Conservation (phyloP, 2,113 vertebrate genomes). For the Marmota flaviventris region DNA sequence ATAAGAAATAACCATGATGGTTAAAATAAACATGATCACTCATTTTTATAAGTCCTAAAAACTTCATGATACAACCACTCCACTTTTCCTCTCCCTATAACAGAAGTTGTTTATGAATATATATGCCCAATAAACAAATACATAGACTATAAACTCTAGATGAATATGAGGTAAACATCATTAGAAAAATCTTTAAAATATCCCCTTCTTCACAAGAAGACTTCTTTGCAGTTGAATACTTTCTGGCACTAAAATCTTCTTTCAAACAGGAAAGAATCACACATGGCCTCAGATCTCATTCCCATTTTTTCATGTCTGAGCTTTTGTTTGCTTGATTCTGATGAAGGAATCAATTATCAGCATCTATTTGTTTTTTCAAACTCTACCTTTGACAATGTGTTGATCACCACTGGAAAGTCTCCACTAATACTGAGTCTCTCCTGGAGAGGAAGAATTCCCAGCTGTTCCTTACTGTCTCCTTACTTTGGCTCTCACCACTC, state of each 20-base stretch:
- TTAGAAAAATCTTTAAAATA: neutral
- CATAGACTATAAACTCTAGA: neutral
- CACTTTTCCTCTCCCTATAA: neutral
- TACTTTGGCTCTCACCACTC: neutral
- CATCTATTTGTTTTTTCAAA: constrained; percentile 27
- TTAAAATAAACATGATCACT: constrained; percentile 34
- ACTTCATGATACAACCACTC: neutral
- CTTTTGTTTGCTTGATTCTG: constrained; percentile 32
- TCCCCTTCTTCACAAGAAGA: neutral
- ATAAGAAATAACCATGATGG: neutral
- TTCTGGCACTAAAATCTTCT: constrained; percentile 9
- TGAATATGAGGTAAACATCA: neutral
- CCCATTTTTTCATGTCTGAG: neutral
- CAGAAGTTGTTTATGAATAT: neutral
- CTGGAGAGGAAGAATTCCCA: neutral
- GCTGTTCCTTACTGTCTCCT: neutral
- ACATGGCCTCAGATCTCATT: neutral
- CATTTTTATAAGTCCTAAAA: neutral
- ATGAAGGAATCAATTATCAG: constrained; percentile 10
- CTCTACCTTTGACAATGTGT: neutral
- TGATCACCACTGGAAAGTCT: neutral
- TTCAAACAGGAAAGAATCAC: neutral
- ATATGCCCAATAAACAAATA: neutral
- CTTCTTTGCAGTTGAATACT: neutral
- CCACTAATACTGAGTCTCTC: neutral